Evolutionary conservation across 2,888 invertebrate species (phyloP).

Genomic region (Melieria picta): DNA sequence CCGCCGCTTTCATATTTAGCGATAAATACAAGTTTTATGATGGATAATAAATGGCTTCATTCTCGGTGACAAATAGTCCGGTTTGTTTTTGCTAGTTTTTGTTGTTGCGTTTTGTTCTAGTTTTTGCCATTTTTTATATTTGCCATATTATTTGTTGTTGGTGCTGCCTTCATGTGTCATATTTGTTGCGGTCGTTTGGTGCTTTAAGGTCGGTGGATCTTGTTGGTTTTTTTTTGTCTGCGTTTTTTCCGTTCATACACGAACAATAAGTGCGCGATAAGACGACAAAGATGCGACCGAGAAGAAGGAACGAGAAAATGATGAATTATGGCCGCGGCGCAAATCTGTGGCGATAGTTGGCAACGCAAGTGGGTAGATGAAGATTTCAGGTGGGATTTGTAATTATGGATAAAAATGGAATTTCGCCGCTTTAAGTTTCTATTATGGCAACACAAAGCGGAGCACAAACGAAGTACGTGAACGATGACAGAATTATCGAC

Average conservation of each 20-base stretch:
- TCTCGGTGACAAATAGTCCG: conserved; percentile 62
- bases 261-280: conserved; percentile 3
- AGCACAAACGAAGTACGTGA: too few species aligned
- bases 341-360: conserved; percentile 15
- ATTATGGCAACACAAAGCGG: neutral
- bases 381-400: conserved; percentile 49
- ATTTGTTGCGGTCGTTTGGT: too few species aligned
- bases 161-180: conserved; percentile 4
- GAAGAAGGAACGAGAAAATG: conserved; percentile 5
- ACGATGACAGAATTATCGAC: too few species aligned
- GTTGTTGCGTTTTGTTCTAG: conserved; percentile 1
- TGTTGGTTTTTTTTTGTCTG: conserved; percentile 22
- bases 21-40: conserved; percentile 63
- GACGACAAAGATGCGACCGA: neutral
- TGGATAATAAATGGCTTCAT: conserved; percentile 63
- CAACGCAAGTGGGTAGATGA: conserved; percentile 57
- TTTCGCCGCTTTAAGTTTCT: conserved; percentile 28
- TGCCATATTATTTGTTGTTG: conserved; percentile 29
- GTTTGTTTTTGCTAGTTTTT: conserved; percentile 12
- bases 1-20: conserved; percentile 50
- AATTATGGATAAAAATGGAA: conserved; percentile 59
- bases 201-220: conserved; percentile 6
- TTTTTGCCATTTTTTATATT: conserved; percentile 10
- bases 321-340: conserved; percentile 12
- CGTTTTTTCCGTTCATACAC: conserved; percentile 16